Base-by-base conservation (phyloP, 2,797 vertebrate species). In the Erithacus rubecula region DNA sequence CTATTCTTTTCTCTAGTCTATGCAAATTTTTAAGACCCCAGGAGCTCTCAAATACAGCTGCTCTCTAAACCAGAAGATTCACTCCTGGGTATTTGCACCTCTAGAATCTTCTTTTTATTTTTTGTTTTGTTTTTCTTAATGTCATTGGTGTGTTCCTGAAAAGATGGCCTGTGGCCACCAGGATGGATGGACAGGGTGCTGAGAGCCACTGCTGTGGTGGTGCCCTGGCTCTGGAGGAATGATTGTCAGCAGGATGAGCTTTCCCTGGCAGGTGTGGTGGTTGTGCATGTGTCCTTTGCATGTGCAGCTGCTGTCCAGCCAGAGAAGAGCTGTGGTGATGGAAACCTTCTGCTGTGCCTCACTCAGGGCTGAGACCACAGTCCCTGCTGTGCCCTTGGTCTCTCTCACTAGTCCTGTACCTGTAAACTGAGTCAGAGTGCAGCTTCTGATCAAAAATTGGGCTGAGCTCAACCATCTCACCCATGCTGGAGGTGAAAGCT, bases 371-470 rank as follows among this genome's bases (percentile, higher is more conserved):
- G 34, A 39, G 22, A 58, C 15, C 3, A 1, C 34, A 22, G 70
- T 18, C 47, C 19, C 8, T 36, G 0, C 39, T 0, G 1, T 68
- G 68, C 51, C 55, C 32, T 76, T 0, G 0, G 37, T 64, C 10
- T 67, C 56, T 37, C 43, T 72, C 10, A 2, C 37, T 14, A 41
- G 60, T 39, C 29, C 29, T 1, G 1, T 44, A 44, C 15, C 21
- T 27, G 32, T 53, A 12, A 76, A 20, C 32, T 20, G 68, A 47
- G 16, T 52, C 52, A 49, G 49, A 32, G 37, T 23, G 36, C n/a
- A 52, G 72, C 30, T 83, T 77, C 69, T 74, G 39, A 41, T 32
- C 64, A 49, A 23, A 62, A 70, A 21, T 30, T 15, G 20, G 70
- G 22, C 76, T 82, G 79, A 76, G 21, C 32, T 27, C 68, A 27